A percentile compares a stretch with the other conserved stretches of the same genome.
Conservation (phyloP, 2,888 invertebrate species). For the Ganaspis brasiliensis region DNA sequence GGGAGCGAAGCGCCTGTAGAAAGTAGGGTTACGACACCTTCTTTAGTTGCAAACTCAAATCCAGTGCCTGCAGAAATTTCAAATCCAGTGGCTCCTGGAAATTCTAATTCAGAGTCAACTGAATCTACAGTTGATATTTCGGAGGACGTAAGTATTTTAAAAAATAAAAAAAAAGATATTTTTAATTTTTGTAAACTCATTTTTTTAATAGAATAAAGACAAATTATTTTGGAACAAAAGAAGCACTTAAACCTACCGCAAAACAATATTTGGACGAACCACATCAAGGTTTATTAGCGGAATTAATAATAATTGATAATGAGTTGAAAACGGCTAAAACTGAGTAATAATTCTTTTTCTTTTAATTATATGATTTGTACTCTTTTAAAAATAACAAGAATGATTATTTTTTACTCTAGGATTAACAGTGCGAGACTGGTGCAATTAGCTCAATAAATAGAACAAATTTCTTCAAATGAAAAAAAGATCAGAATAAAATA, state of each 20-base stretch:
- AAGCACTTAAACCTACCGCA: not conserved
- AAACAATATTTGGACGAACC: not conserved
- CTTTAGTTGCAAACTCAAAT: not conserved
- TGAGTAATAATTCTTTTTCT: not conserved
- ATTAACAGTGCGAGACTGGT: not conserved
- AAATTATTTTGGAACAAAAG: no score
- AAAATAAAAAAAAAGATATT: no score
- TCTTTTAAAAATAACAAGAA: not conserved
- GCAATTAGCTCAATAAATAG: not conserved
- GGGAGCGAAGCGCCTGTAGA: not conserved
- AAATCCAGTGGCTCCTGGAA: not conserved
- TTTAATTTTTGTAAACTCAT: no score
- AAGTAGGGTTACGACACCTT: not conserved
- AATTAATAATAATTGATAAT: constrained; percentile 10
- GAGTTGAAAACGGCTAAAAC: not conserved
- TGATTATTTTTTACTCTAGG: not conserved
- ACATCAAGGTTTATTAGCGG: not conserved
- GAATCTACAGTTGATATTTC: no score
- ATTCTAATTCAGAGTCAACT: not conserved
- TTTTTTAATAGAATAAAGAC: no score
- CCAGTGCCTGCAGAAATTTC: not conserved
- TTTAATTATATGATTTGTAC: not conserved
- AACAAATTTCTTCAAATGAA: constrained; percentile 5
- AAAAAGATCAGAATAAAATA: not conserved
- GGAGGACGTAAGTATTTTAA: no score